Evolutionary conservation across 1,140 invertebrate species (phyloP), one percentile per base, ranked within the genome.

Genomic region (Kradibia gibbosae): DNA sequence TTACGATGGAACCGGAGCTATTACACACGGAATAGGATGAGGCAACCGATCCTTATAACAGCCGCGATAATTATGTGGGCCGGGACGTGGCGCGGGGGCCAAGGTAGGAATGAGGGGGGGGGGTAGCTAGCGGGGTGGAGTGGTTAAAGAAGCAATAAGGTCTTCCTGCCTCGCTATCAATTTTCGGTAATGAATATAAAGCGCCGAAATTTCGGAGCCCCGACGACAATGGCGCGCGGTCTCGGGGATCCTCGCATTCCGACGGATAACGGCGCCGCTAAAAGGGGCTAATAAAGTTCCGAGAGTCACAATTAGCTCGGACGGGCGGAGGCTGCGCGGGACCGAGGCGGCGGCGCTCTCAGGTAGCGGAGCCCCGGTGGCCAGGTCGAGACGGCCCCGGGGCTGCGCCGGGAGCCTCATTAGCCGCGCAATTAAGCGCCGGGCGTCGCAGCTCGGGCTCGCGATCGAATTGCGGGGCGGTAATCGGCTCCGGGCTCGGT

Each of bases 341-440:
- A 22, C 3, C 5, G 45, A 4, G 1, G 31, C 17, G 1, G 15
- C 36, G 31, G 13, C 8, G 22, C n/a, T 3, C 20, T 8, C 36
- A 39, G 17, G 65, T 20, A 28, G 45, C 13, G n/a, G 15, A 2
- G 10, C 4, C 31, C 11, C 11, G 8, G 31, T 22, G 3, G 34
- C 34, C 7, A 22, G 62, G 57, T 11, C 28, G 57, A 62, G 8
- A 0, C 28, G 25, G 83, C 80, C 65, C 81, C 60, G 67, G 71
- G n/a, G 84, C 77, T 85, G 84, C 86, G 87, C 86, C 86, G 86
- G 86, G 81, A 84, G 85, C 88, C 88, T 91, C 88, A 90, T 90
- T 90, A 90, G 87, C 88, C 86, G 86, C 84, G 87, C 89, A 90
- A 91, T 91, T 90, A 90, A 90, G 83, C 88, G 88, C 89, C 88